A percentile compares a stretch with the other conserved stretches of the same genome.
Conservation (phyloP, 1,140 invertebrate genomes). For the Drosophila sturtevanti region DNA sequence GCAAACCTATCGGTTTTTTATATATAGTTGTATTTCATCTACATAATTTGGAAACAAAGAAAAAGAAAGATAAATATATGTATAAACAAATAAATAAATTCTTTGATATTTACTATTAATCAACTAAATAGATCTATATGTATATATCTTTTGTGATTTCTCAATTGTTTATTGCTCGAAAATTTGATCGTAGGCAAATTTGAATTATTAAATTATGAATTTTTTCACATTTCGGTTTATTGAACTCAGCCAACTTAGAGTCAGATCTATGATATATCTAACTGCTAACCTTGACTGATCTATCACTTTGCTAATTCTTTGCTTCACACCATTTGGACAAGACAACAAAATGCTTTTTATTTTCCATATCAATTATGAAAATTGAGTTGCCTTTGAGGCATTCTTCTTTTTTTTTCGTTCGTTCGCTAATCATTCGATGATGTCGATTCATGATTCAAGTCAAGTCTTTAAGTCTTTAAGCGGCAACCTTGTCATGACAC, state of each 20-base stretch:
- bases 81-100: too few species aligned
- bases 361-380: constrained; percentile 67
- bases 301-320: constrained; percentile 49
- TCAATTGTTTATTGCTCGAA: too few species aligned
- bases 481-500: constrained; percentile 49
- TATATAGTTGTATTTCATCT: too few species aligned
- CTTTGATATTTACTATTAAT: too few species aligned
- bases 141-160: too few species aligned
- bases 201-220: neutral
- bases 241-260: neutral
- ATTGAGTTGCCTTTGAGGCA: constrained; percentile 39
- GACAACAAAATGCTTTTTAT: constrained; percentile 50
- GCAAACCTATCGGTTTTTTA: too few species aligned
- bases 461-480: constrained; percentile 50
- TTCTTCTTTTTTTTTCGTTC: constrained; percentile 25
- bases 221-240: neutral
- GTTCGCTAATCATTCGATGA: constrained; percentile 50
- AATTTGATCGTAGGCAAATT: too few species aligned
- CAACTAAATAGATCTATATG: too few species aligned
- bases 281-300: constrained; percentile 23
- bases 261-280: neutral
- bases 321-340: constrained; percentile 48
- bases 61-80: too few species aligned
- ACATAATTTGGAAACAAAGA: too few species aligned
- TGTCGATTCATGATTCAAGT: constrained; percentile 61